Base-by-base conservation (phyloP, 2,113 vertebrate genomes). In the Macquaria ambigua region DNA sequence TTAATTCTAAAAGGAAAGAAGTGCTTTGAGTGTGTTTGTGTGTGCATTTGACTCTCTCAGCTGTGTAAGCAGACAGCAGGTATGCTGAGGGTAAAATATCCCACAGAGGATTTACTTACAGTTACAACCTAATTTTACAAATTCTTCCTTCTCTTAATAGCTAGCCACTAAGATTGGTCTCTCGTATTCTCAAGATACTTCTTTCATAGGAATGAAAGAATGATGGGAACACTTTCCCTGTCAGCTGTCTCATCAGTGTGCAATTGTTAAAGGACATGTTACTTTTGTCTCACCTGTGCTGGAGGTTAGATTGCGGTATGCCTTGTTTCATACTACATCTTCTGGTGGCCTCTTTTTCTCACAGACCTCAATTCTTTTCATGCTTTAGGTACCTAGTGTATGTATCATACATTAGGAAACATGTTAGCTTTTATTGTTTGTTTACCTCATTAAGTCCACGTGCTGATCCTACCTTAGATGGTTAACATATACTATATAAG, bases 11-110 rank as follows among this genome's bases (percentile, higher is more conserved):
- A 50, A 52, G 43, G 14, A 77, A 68, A 52, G 2, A 64, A 28
- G 21, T 6, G 18, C 25, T 53, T 67, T 9, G 7, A 21, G 1
- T 63, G 37, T 73, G 46, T 62, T 50, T 73, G 52, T 61, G 41
- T 25, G 37, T 41, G 6, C 5, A 56, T 46, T 59, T 67, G 71
- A 67, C 52, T 53, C 67, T 70, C 67, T 70, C 79, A 82, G 79
- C 79, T 75, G 70, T 85, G 55, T 75, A 37, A 74, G 31, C 68
- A 84, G 39, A 77, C 66, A 79, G 77, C 73, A 72, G 53, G 8
- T 66, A 72, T 53, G 66, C 70, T 73, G 25, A 69, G 68, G 5
- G 31, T 52, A 64, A 64, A 39, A 69, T 5, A 48, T 43, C 59
- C 1, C 34, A 46, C 46, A 73, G 46, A 71, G 70, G 18, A 52